Conservation (phyloP, 2,797 vertebrate species). For the Myiotriccus ornatus region DNA sequence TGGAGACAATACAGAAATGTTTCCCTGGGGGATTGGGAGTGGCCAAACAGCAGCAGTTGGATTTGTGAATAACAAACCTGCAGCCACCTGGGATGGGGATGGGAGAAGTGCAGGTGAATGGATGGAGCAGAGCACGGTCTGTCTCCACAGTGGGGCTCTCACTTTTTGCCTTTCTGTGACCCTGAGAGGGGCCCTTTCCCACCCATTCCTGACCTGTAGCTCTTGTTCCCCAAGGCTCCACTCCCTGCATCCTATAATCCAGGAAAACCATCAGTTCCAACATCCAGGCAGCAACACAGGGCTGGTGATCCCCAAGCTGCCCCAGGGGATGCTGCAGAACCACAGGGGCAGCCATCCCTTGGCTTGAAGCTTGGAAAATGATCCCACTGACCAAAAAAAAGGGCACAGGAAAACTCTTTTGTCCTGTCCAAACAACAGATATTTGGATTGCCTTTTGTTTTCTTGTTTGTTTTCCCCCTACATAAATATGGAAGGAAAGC, state of each 20-base stretch:
- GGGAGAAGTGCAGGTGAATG: background rate
- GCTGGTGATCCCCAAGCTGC: background rate
- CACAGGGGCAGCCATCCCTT: background rate
- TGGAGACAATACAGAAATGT: background rate
- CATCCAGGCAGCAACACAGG: background rate
- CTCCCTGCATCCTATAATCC: background rate
- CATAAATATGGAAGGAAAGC: conserved; percentile 63
- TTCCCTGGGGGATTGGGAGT: background rate
- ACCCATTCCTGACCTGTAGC: background rate
- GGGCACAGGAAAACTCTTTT: background rate
- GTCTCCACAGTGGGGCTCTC: background rate
- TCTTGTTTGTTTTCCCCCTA: conserved; percentile 1
- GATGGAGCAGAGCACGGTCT: fast-evolving
- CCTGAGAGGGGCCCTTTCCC: background rate
- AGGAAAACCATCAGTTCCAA: background rate
- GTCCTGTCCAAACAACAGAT: background rate
- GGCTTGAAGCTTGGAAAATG: background rate
- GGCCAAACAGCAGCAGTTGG: background rate
- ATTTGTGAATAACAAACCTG: background rate
- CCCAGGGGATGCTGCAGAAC: background rate
- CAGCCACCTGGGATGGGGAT: background rate
- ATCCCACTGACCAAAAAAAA: background rate
- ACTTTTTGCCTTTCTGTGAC: background rate
- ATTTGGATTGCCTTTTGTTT: conserved; percentile 11
- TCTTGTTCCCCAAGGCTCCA: background rate